Conservation (phyloP, 2,888 invertebrate species). For the Erebia aethiops region DNA sequence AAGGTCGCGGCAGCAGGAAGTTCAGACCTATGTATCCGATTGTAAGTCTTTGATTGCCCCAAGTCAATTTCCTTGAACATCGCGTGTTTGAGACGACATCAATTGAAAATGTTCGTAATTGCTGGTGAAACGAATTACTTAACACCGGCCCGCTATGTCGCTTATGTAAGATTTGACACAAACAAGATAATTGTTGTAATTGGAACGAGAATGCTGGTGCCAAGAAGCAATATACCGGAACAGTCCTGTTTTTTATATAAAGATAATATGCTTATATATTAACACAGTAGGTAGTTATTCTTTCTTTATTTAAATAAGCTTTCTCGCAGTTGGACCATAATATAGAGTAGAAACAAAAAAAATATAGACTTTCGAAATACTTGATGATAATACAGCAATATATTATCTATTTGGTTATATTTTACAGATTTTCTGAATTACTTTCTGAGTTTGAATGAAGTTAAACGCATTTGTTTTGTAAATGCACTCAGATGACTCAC, state of each 20-base stretch:
- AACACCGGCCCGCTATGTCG: conserved; percentile 34
- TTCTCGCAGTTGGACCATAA: no score
- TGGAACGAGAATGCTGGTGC: conserved; percentile 32
- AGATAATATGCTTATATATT: background rate
- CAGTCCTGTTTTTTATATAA: conserved; percentile 19
- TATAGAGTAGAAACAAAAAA: no score
- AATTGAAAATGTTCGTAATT: conserved; percentile 42
- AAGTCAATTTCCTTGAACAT: conserved; percentile 39
- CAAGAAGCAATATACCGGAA: conserved; percentile 23
- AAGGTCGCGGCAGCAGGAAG: conserved; percentile 15
- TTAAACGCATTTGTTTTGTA: background rate
- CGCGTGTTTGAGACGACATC: conserved; percentile 39
- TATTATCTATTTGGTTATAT: no score
- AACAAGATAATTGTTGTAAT: conserved; percentile 42
- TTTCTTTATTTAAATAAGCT: no score
- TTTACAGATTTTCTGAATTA: background rate
- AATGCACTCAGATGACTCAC: background rate
- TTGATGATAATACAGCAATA: no score
- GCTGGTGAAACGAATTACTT: conserved; percentile 45
- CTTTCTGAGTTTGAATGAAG: no score
- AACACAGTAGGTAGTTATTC: no score
- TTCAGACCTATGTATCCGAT: conserved; percentile 17
- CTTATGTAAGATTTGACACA: conserved; percentile 45
- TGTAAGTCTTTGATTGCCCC: conserved; percentile 35
- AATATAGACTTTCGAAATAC: no score